Conservation (phyloP, 2,888 invertebrate species). For the Linyphia triangularis region DNA sequence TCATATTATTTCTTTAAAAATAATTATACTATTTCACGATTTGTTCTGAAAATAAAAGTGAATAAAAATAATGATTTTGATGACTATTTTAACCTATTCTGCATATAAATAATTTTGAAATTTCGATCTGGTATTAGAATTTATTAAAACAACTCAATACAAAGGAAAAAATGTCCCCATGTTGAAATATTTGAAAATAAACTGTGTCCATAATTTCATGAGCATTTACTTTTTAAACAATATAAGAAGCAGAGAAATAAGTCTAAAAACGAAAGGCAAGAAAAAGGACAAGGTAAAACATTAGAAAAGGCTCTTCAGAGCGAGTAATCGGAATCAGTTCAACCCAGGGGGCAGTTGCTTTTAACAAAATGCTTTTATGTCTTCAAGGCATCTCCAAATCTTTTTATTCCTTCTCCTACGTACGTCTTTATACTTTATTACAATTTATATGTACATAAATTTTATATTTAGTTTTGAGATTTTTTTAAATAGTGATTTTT, state of each 20-base stretch:
- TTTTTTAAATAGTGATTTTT: too few relatives aligned
- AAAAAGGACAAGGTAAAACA: conserved; percentile 24
- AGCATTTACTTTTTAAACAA: neutral
- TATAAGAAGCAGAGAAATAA: neutral
- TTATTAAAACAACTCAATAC: too few relatives aligned
- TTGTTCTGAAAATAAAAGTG: too few relatives aligned
- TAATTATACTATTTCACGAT: too few relatives aligned
- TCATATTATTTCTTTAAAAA: too few relatives aligned
- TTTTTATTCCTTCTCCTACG: neutral
- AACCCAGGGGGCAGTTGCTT: conserved; percentile 51
- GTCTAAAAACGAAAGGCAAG: neutral
- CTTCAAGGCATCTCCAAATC: conserved; percentile 35
- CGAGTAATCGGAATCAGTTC: conserved; percentile 47
- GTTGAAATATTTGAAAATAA: too few relatives aligned
- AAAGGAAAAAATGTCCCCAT: too few relatives aligned
- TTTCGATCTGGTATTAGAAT: too few relatives aligned
- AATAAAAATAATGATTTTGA: too few relatives aligned
- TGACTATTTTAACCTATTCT: too few relatives aligned
- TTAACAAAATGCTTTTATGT: conserved; percentile 63
- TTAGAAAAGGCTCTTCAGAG: conserved; percentile 22
- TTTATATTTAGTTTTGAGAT: too few relatives aligned
- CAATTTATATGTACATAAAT: neutral
- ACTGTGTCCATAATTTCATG: conserved; percentile 13
- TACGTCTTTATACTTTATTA: conserved; percentile 41
- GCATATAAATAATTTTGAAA: too few relatives aligned